A percentile compares a stretch with the other conserved stretches of the same genome.
Evolutionary conservation across 2,797 vertebrate species (phyloP).

Genomic region (Parambassis ranga): DNA sequence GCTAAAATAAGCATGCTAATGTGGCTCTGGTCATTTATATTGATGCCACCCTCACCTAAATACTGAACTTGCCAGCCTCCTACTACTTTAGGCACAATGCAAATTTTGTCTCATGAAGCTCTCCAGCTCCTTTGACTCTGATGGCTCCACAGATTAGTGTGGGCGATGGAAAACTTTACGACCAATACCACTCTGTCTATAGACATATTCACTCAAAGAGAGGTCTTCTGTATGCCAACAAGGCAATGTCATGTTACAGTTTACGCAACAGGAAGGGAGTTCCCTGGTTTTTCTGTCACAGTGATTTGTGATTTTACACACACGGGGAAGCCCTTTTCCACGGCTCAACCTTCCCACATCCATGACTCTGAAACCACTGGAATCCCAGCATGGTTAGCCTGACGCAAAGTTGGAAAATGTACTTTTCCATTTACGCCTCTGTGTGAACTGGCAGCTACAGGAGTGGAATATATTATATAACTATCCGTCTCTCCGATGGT

Average conservation of each 20-base stretch:
- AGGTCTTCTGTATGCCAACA: conserved; percentile 22
- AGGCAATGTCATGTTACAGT: conserved; percentile 1
- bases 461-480: conserved; percentile 33
- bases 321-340: conserved; percentile 59
- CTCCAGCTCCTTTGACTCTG: background rate
- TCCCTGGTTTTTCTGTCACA: conserved; percentile 42
- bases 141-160: background rate
- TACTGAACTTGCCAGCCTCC: conserved; percentile 4
- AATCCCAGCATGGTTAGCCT: conserved; percentile 28
- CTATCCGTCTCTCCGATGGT: background rate
- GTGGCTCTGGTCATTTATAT: conserved; percentile 26
- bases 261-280: conserved; percentile 45
- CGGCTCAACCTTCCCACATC: conserved; percentile 26
- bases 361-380: conserved; percentile 33
- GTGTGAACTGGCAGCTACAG: conserved; percentile 12
- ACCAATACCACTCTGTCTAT: background rate
- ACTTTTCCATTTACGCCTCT: conserved; percentile 46
- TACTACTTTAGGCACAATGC: background rate
- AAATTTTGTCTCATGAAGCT: conserved; percentile 24
- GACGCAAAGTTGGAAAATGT: conserved; percentile 25
- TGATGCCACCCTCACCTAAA: conserved; percentile 21
- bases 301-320: conserved; percentile 53
- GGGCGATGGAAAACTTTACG: conserved; percentile 27
- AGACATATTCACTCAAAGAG: conserved; percentile 24
- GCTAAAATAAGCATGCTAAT: conserved; percentile 54